Percentiles rank a stretch among this genome's conserved stretches.
phyloP scores from a whole-genome alignment of 2,113 vertebrate genomes.

The Alexandromys fortis region DNA sequence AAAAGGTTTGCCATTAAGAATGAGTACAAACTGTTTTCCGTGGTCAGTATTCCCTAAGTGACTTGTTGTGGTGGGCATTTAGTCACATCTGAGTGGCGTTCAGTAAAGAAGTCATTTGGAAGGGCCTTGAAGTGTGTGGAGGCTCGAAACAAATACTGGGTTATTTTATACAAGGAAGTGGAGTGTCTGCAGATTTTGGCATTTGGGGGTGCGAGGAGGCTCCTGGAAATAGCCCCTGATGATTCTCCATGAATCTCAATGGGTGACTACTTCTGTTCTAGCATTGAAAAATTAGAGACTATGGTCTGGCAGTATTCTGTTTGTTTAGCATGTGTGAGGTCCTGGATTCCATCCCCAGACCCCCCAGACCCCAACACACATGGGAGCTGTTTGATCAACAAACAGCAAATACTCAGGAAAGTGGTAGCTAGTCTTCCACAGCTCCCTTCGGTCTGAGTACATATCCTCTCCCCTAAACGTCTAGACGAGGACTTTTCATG shows the following conservation, averaged over 20 bases:
- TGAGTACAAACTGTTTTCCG: no score
- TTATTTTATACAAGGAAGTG: not conserved
- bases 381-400: not conserved
- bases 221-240: not conserved
- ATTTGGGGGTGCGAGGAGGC: not conserved
- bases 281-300: not conserved
- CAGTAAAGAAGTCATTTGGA: not conserved
- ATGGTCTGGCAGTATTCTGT: not conserved
- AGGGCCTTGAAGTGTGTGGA: not conserved
- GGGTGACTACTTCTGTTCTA: not conserved
- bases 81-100: not conserved
- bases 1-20: not conserved
- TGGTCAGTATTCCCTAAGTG: not conserved
- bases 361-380: no score
- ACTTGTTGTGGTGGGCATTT: not conserved
- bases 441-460: not conserved
- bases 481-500: not conserved
- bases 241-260: no score
- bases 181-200: not conserved
- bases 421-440: not conserved
- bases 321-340: not conserved
- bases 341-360: not conserved
- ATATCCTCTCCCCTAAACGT: not conserved
- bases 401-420: not conserved
- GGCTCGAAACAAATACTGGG: not conserved